Evolutionary conservation across 1,140 invertebrate species (phyloP), one percentile per base, ranked within the genome.

Genomic region (Camponotus floridanus): DNA sequence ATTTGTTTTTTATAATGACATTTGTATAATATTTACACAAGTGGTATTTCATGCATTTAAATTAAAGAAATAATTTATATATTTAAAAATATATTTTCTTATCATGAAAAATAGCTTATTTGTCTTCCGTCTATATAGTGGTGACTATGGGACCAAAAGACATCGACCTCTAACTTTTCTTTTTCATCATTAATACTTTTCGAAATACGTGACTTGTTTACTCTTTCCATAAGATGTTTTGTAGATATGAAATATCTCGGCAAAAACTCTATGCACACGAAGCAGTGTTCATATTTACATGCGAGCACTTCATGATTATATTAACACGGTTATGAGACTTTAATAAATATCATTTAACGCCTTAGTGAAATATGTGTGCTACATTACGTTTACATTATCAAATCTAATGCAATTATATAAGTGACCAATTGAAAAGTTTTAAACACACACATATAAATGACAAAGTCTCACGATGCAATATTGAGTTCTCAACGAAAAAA

Each of bases 201-300:
- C 65, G 21, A 68, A 18, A 70, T 70, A 51, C 62, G n/a, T 68
- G 65, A 70, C 48, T 57, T 36, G 48, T 55, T 57, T 13, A 3
- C 6, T 51, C 48, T 80, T 70, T 70, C 42, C 15, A 15, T 42
- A 3, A 55, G 39, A 80, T 39, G 9, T 57, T 15, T 4, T 31
- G 45, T 55, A 80, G 64, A 70, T 57, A 79, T 26, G 11, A 78
- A 65, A 55, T 78, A 36, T 42, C 64, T 80, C 3, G 42, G 31
- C 15, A 13, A 57, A 11, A 21, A 55, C 26, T 5, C 1, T 57
- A 15, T 51, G 48, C 15, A 68, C 8, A 70, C 7, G 15, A 70
- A 67, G 13, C 57, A 18, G 5, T 73, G 21, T 15, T 64, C 26
- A 13, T 70, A 80, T 57, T 51, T 62, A 51, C 9, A 33, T 39